Evolutionary conservation across 2,888 invertebrate genomes (phyloP).

Genomic region (Netelia virgata): DNA sequence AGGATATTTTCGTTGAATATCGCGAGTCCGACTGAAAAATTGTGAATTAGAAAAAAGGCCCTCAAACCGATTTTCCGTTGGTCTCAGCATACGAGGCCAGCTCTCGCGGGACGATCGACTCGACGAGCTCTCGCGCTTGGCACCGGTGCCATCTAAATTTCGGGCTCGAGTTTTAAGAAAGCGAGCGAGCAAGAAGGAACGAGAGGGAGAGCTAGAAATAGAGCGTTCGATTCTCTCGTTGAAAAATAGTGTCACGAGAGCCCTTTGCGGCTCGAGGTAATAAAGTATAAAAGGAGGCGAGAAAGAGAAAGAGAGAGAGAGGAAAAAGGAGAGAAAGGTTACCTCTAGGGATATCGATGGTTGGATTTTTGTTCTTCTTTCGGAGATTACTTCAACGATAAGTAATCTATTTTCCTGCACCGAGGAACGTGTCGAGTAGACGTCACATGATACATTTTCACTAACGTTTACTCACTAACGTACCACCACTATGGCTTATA

Average conservation of each 20-base stretch:
- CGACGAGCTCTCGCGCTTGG: slow-evolving; percentile 49
- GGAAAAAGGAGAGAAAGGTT: slow-evolving; percentile 3
- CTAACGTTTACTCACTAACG: slow-evolving; percentile 10
- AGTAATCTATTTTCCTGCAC: neutral
- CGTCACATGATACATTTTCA: slow-evolving; percentile 23
- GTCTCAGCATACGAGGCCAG: slow-evolving; percentile 53
- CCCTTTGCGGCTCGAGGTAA: slow-evolving; percentile 21
- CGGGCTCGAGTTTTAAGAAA: slow-evolving; percentile 13
- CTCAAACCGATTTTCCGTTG: slow-evolving; percentile 55
- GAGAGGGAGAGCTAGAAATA: slow-evolving; percentile 7
- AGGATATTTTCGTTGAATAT: slow-evolving; percentile 1
- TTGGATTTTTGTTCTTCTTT: slow-evolving; percentile 7
- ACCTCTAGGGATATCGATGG: slow-evolving; percentile 10
- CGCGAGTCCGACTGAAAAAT: neutral
- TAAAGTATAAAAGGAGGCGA: slow-evolving; percentile 32
- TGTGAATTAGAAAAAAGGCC: slow-evolving; percentile 29
- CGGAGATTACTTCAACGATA: neutral
- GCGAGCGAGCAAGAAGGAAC: neutral
- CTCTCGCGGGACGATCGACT: slow-evolving; percentile 55
- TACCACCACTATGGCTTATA: neutral
- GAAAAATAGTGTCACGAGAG: slow-evolving; percentile 43
- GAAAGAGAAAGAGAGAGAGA: slow-evolving; percentile 7
- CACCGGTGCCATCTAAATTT: slow-evolving; percentile 55
- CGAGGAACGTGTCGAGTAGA: neutral
- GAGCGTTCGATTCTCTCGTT: slow-evolving; percentile 39